Evolutionary conservation across 2,113 vertebrate species (phyloP), one percentile per base, ranked within the genome.

Genomic region (Rhabdornis inornatus): DNA sequence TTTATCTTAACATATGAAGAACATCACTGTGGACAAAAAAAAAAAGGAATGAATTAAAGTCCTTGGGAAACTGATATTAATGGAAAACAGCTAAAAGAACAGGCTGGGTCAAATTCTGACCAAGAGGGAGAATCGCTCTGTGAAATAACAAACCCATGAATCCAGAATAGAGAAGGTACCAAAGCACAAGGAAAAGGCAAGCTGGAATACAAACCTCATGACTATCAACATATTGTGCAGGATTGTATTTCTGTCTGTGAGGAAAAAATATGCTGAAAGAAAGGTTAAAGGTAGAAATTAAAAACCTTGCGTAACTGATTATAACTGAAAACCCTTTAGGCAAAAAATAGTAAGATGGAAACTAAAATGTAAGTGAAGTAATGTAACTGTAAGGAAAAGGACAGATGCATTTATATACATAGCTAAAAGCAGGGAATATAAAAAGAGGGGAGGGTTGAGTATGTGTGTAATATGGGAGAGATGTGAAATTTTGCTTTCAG

Each of bases 401-500:
- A 92, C 40, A 75, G 57, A 50, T 33, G 44, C 13, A 50, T 50
- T 76, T 83, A 37, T 31, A 53, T 13, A 33, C 12, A 72, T 14
- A 69, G 68, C 20, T 66, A 70, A 94, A 93, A 96, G 42, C 37
- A 69, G 27, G 44, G 15, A 89, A 23, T 8, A 78, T 60, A 72
- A 92, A 89, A 92, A 78, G 56, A 83, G 82, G 74, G 15, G 23
- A 68, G 35, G 23, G 20, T 28, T 45, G 28, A 85, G 27, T 65
- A 70, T 59, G 31, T 55, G 33, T 84, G 27, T 33, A 83, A 92
- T 30, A 78, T 19, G 10, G 60, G 50, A 88, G 53, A 92, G 63
- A 88, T 49, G 47, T 69, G 78, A 80, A 72, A 88, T 80, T 74
- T 47, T 83, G 53, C 71, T 88, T 96, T 92, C 71, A 90, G 75